These are phyloP conservation scores for Argynnis bischoffii DNA, from an alignment of 2,888 invertebrate genomes.

Conservation along the genomic window DNA sequence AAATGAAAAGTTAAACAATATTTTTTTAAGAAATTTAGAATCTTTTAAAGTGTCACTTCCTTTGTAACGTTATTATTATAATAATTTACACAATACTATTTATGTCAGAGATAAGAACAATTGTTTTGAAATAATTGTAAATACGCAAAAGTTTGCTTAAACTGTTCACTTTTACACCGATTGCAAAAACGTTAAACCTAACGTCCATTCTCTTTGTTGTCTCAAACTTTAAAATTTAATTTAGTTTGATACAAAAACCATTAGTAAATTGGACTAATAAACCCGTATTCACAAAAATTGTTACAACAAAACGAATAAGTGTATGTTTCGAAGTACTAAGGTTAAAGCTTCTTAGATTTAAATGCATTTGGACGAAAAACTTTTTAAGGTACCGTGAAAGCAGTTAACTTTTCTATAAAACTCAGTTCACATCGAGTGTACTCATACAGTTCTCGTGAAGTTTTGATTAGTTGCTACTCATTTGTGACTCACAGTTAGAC, in stretches of 20 bases:
- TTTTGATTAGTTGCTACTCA: conserved; percentile 39
- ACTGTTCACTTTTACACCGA: background rate
- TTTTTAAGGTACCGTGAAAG: conserved; percentile 4
- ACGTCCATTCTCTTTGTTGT: conserved; percentile 14
- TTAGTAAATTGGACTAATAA: conserved; percentile 8
- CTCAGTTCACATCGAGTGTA: conserved; percentile 26
- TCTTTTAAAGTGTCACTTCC: no score
- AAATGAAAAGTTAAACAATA: no score
- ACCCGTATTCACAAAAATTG: background rate
- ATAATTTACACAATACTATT: no score
- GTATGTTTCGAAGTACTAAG: no score
- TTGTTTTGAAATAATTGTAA: no score
- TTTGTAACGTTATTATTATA: no score
- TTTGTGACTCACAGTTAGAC: conserved; percentile 32
- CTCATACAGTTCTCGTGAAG: conserved; percentile 34
- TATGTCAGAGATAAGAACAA: no score
- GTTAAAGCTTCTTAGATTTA: background rate
- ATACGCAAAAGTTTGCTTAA: background rate
- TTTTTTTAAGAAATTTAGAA: no score
- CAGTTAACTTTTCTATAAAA: conserved; percentile 34
- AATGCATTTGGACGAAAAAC: conserved; percentile 1
- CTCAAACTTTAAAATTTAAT: conserved; percentile 12
- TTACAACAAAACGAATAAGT: conserved; percentile 1
- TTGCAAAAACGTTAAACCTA: conserved; percentile 11
- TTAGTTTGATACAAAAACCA: conserved; percentile 3